Evolutionary conservation across 2,888 invertebrate genomes (phyloP), one percentile per base, ranked within the genome.

Genomic region (Crossocerus cetratus): DNA sequence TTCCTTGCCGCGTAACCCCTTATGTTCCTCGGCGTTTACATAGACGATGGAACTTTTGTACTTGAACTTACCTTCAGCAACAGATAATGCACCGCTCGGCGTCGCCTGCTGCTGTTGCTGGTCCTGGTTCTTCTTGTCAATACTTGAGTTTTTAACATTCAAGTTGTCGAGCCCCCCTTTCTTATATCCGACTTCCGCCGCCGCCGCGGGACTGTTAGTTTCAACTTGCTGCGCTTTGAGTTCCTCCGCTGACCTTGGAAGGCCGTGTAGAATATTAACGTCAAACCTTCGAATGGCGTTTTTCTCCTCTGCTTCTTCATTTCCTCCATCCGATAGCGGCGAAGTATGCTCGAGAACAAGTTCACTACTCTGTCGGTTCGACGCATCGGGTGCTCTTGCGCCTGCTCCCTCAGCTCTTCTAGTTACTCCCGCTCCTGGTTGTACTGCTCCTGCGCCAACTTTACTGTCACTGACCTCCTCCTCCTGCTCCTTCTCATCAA

Each of bases 251-350:
- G 0, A 0, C 32, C 11, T 32, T 3, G 8, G 32, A 32, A 32
- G 32, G 3, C 2, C 32, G 32, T 11, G 32, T 11, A 5, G 32
- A 32, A 32, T 32, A 32, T 22, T 45, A 14, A 14, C 84, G n/a
- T 90, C 90, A 68, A 90, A 88, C 73, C 89, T 83, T 62, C 90
- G 80, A 58, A 90, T 89, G 13, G 88, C 89, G 16, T 72, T 68
- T 0, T 5, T 55, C 14, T 43, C 54, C 0, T 44, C 61, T 44
- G 5, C 4, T 44, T 66, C 2, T 8, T 32, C 18, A 22, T 16
- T 13, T 5, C 23, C 0, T 18, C 8, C 14, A n/a, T 4, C 13
- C 3, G 43, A 2, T 55, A 53, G 5, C 14, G 18, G 2, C n/a
- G n/a, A n/a, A n/a, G n/a, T n/a, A n/a, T n/a, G 8, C 56, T 56